Conservation (phyloP, 2,113 vertebrate species). For the Myiagra hebetior region DNA sequence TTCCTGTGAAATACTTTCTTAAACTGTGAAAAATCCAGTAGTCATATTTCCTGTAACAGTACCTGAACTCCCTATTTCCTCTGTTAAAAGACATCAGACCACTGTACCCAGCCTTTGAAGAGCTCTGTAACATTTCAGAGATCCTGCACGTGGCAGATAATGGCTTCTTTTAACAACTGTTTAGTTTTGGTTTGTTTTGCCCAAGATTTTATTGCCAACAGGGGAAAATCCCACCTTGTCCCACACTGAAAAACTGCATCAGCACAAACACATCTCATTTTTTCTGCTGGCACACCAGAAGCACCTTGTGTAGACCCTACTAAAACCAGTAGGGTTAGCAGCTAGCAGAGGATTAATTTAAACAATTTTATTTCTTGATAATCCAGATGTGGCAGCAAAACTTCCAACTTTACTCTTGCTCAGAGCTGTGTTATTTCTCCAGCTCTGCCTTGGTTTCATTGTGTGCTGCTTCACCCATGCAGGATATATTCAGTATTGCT, state of each 20-base stretch:
- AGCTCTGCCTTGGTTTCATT: not conserved
- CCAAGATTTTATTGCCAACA: not conserved
- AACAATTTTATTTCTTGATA: not conserved
- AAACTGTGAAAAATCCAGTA: not conserved
- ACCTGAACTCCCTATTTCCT: not conserved
- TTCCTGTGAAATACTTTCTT: not conserved
- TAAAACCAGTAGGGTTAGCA: not conserved
- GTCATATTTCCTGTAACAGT: not conserved
- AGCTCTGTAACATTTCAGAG: not conserved
- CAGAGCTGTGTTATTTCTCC: not conserved
- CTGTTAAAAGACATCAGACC: not conserved
- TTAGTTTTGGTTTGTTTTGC: not conserved
- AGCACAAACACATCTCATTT: not conserved
- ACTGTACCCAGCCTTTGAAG: not conserved
- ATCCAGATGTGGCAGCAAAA: not conserved
- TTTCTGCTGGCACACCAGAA: not conserved
- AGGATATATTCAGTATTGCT: not conserved
- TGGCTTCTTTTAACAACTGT: not conserved
- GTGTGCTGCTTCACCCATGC: not conserved
- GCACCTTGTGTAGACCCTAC: not conserved
- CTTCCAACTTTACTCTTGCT: not conserved
- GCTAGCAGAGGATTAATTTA: not conserved
- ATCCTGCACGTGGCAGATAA: not conserved
- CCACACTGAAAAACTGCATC: not conserved
- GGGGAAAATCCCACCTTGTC: not conserved